Conservation (phyloP, 2,888 invertebrate species). For the Dryobota labecula region DNA sequence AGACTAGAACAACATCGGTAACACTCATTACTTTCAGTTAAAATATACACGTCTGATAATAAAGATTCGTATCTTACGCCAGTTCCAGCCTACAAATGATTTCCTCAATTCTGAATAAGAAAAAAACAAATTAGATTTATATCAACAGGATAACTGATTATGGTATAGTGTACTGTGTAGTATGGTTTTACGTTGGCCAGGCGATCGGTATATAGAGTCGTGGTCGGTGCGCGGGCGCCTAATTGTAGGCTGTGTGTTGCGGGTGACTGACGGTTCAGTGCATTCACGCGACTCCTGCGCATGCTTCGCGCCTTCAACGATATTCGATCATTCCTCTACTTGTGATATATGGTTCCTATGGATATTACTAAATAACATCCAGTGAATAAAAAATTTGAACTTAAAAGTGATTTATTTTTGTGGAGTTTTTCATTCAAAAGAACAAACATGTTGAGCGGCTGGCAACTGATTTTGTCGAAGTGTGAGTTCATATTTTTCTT, state of each 20-base stretch:
- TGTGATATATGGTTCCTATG: constrained; percentile 68
- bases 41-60: constrained; percentile 26
- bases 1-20: constrained; percentile 8
- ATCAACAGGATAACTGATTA: constrained; percentile 65
- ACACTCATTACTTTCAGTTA: constrained; percentile 34
- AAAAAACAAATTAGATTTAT: constrained; percentile 62
- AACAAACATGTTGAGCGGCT: constrained; percentile 84
- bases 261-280: constrained; percentile 71
- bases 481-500: constrained; percentile 75
- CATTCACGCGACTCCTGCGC: constrained; percentile 65
- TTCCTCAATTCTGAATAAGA: constrained; percentile 60
- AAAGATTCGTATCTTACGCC: constrained; percentile 42
- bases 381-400: constrained; percentile 56
- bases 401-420: constrained; percentile 60
- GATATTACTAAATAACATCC: constrained; percentile 52
- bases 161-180: constrained; percentile 32
- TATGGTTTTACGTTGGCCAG: constrained; percentile 56
- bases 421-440: constrained; percentile 57
- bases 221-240: constrained; percentile 80
- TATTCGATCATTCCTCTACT: constrained; percentile 47
- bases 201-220: constrained; percentile 81
- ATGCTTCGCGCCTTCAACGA: constrained; percentile 58
- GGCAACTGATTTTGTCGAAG: constrained; percentile 86
- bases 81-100: constrained; percentile 42
- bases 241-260: constrained; percentile 74